These are phyloP conservation scores for Sebastes nivosus DNA, from an alignment of 2,797 vertebrate genomes.

Conservation along the genomic window DNA sequence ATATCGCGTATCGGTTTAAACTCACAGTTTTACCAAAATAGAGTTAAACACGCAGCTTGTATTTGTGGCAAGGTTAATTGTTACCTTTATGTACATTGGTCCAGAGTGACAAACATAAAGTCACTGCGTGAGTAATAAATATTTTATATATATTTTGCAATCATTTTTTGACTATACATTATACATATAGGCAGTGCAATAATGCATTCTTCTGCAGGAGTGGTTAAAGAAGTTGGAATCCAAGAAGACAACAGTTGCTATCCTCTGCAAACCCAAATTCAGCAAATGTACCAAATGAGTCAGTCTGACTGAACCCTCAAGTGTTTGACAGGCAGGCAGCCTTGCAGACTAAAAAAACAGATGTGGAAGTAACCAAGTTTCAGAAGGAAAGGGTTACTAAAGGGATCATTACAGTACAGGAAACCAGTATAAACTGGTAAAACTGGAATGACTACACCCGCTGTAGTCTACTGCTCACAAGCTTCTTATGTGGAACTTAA, in stretches of 20 bases:
- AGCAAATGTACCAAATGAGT: neutral
- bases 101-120: neutral
- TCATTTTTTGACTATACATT: too few relatives aligned
- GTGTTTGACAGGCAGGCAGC: neutral
- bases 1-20: neutral
- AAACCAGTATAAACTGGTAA: neutral
- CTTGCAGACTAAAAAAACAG: neutral
- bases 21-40: neutral
- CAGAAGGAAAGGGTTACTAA: neutral
- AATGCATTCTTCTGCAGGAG: neutral
- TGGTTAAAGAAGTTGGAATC: neutral
- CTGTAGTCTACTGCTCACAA: neutral
- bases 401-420: neutral
- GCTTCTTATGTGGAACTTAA: neutral
- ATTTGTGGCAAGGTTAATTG: neutral
- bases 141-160: fast-evolving
- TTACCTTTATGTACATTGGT: neutral
- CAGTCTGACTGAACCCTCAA: neutral
- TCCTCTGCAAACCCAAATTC: neutral
- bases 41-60: neutral
- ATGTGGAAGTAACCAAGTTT: neutral
- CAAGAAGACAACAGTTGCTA: neutral
- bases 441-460: neutral
- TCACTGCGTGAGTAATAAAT: neutral
- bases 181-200: neutral